Base-by-base conservation (phyloP, 2,797 vertebrate genomes). In the Novumbra hubbsi region DNA sequence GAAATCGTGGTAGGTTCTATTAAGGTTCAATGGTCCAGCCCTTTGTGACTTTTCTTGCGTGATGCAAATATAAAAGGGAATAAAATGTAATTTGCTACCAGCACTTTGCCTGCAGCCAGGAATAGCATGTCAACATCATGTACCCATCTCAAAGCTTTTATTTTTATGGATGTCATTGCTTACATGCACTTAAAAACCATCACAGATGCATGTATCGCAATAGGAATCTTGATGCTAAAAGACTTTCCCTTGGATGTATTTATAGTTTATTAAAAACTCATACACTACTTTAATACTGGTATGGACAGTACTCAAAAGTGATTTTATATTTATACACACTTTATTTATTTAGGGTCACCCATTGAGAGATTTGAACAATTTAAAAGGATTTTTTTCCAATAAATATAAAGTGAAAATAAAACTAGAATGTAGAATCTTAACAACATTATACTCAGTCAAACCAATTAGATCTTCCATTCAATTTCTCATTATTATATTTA, bases 161-260 rank as follows among this genome's bases (percentile, higher is more conserved):
- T 71, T 71, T 71, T 38, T 57, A 71, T 57, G 69, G 69, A 57
- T 71, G 50, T 71, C 69, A 57, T 50, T 71, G 38, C 38, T 27
- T 68, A 50, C 34, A 55, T 71, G 69, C 69, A 71, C 69, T 71
- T 71, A 57, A n/a, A 70, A 71, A 34, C 17, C 50, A 57, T 71
- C 30, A 57, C 69, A 57, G 49, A 55, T 38, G 50, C 69, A 71
- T 34, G 48, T 27, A 57, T 4, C 17, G 6, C 55, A 55, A 57
- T n/a, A 49, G 15, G 12, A 55, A 19, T 71, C 19, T 32, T 28
- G 4, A 19, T 65, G 24, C 49, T 11, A 14, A 70, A 32, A 34
- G 24, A 55, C 48, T 8, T 32, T 65, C 55, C 24, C n/a, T n/a
- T 57, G 21, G 63, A 17, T 32, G 27, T 65, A 65, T 65, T 65